Percentiles rank a stretch among this genome's conserved stretches.
These are phyloP conservation scores for Lepidocyrtinus sp. DNA, from an alignment of 2,888 invertebrate genomes.

Conservation along the genomic window DNA sequence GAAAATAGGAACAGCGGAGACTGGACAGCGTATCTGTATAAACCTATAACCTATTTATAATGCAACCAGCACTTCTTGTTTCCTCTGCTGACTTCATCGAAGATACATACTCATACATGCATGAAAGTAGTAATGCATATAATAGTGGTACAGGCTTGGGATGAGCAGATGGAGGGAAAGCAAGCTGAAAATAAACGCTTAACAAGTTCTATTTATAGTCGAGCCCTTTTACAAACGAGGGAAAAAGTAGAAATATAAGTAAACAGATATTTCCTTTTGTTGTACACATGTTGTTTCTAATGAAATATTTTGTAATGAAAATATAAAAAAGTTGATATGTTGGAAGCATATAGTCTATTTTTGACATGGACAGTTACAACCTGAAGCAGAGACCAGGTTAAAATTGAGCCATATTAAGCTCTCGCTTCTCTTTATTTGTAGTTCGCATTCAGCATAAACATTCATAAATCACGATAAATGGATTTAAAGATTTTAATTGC, in stretches of 20 bases:
- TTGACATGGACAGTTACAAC: background rate
- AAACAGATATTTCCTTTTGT: background rate
- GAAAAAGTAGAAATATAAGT: background rate
- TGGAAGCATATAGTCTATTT: background rate
- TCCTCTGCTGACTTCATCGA: too few species aligned
- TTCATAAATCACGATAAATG: background rate
- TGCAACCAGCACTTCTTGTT: too few species aligned
- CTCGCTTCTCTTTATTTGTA: too few species aligned
- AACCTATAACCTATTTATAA: too few species aligned
- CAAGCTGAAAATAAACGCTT: slow-evolving; percentile 60
- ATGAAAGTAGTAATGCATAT: slow-evolving; percentile 36
- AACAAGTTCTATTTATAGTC: slow-evolving; percentile 58
- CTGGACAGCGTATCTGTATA: too few species aligned
- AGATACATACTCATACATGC: too few species aligned
- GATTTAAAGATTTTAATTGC: too few species aligned
- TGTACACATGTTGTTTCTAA: background rate
- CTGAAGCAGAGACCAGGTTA: too few species aligned
- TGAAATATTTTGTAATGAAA: background rate
- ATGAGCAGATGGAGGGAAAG: slow-evolving; percentile 56
- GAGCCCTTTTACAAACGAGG: slow-evolving; percentile 34
- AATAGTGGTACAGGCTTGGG: slow-evolving; percentile 55
- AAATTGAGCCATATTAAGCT: too few species aligned
- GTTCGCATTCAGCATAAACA: too few species aligned
- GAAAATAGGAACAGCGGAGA: too few species aligned
- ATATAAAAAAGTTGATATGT: background rate